A percentile compares a stretch with the other conserved stretches of the same genome.
Evolutionary conservation across 2,888 invertebrate species (phyloP).

Genomic region (Coelopa pilipes): DNA sequence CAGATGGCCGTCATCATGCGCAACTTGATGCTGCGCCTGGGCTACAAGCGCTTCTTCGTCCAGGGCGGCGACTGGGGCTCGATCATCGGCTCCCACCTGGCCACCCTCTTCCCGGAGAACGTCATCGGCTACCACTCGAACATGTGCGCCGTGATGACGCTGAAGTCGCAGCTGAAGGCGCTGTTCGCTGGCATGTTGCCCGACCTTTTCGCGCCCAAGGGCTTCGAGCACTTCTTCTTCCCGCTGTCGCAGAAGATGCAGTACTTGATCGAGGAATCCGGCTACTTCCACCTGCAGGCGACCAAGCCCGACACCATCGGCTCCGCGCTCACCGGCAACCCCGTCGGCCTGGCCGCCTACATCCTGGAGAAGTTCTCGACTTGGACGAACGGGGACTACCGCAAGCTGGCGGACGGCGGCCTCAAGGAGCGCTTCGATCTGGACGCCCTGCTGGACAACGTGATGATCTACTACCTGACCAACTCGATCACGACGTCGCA

Average conservation of each 20-base stretch:
- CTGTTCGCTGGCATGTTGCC: conserved; percentile 71
- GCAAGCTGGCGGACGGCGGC: conserved; percentile 73
- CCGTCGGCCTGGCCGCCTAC: conserved; percentile 88
- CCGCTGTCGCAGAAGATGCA: conserved; percentile 61
- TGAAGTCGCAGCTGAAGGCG: conserved; percentile 60
- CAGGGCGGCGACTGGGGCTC: conserved; percentile 90
- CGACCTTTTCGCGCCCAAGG: conserved; percentile 69
- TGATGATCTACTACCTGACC: conserved; percentile 84
- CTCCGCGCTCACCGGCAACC: conserved; percentile 66
- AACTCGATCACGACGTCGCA: conserved; percentile 77
- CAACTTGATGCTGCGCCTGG: conserved; percentile 77
- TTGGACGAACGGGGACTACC: conserved; percentile 73
- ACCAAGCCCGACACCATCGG: conserved; percentile 92
- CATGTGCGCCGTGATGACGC: conserved; percentile 68
- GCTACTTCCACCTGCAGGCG: conserved; percentile 81
- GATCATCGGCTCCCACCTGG: conserved; percentile 72
- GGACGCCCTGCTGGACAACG: conserved; percentile 73
- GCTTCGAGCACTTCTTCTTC: conserved; percentile 68
- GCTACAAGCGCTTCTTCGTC: conserved; percentile 73
- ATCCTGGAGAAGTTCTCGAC: conserved; percentile 87
- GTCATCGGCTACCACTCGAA: conserved; percentile 74
- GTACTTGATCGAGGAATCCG: conserved; percentile 67
- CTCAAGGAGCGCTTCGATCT: conserved; percentile 70
- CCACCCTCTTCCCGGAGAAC: conserved; percentile 73
- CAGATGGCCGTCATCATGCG: conserved; percentile 72